phyloP scores from a whole-genome alignment of 1,140 invertebrate genomes.

The Trichomalopsis sarcophagae region DNA sequence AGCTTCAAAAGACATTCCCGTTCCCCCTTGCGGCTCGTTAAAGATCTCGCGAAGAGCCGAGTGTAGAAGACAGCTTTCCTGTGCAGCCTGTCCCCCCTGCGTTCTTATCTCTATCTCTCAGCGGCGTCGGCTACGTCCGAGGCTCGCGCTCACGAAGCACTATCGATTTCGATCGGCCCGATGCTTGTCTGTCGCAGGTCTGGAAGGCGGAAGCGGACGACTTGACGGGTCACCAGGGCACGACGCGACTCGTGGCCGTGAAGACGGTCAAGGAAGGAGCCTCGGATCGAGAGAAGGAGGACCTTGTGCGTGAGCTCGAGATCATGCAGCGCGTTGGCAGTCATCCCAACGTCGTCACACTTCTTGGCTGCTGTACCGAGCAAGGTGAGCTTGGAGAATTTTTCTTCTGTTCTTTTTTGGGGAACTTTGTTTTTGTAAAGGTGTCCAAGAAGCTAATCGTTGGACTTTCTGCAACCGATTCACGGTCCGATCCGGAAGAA shows the following conservation, averaged over 20 bases:
- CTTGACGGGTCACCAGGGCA: slow-evolving; percentile 84
- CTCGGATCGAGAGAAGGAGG: slow-evolving; percentile 84
- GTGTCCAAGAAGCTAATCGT: too few relatives aligned
- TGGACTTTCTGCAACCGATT: too few relatives aligned
- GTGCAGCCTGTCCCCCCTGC: not conserved
- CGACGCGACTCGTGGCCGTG: slow-evolving; percentile 86
- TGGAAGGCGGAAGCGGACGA: slow-evolving; percentile 90
- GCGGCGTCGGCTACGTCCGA: too few relatives aligned
- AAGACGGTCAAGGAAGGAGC: slow-evolving; percentile 87
- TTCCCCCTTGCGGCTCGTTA: not conserved
- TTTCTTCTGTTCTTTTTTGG: too few relatives aligned
- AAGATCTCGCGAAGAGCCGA: too few relatives aligned
- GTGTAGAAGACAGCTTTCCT: too few relatives aligned
- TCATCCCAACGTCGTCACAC: slow-evolving; percentile 90
- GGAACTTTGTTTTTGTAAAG: too few relatives aligned
- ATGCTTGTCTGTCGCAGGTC: slow-evolving; percentile 73
- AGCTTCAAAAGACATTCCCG: not conserved
- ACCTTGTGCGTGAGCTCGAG: slow-evolving; percentile 84
- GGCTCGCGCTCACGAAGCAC: not conserved
- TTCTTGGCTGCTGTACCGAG: slow-evolving; percentile 89
- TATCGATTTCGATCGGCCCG: slow-evolving; percentile 5
- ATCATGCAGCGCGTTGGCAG: slow-evolving; percentile 91
- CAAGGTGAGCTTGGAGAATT: slow-evolving; percentile 76
- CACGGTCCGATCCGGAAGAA: too few relatives aligned
- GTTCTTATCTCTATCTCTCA: not conserved